Percentiles rank a stretch among this genome's conserved stretches.
These are phyloP conservation scores for Cryptocheilus praepositus DNA, from an alignment of 2,888 invertebrate species.

Conservation along the genomic window DNA sequence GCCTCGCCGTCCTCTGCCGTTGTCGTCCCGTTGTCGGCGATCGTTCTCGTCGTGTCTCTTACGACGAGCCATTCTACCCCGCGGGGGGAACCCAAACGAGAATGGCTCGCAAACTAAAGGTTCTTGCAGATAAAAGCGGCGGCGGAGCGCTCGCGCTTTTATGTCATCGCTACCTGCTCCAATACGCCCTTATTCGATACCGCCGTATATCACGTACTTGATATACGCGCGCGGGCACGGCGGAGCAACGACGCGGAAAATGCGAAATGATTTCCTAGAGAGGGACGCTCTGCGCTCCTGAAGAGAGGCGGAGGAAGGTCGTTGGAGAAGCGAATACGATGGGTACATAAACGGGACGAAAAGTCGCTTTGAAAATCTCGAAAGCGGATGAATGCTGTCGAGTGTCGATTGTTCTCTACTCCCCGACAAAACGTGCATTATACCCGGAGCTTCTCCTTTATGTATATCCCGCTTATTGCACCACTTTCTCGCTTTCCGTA, in stretches of 20 bases:
- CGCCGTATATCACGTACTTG: slow-evolving; percentile 14
- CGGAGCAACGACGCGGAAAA: slow-evolving; percentile 33
- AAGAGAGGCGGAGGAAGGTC: slow-evolving; percentile 6
- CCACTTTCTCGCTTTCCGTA: too few relatives aligned
- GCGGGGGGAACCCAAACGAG: neutral
- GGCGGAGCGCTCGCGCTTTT: slow-evolving; percentile 9
- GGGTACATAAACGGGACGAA: slow-evolving; percentile 33
- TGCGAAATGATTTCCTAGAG: slow-evolving; percentile 33
- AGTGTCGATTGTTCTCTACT: slow-evolving; percentile 9
- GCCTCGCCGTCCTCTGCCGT: neutral
- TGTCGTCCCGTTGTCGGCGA: neutral
- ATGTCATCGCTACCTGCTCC: slow-evolving; percentile 24
- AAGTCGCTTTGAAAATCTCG: slow-evolving; percentile 44
- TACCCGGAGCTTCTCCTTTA: too few relatives aligned
- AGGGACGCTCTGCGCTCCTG: slow-evolving; percentile 2
- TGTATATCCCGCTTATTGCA: too few relatives aligned
- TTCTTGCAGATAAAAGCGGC: slow-evolving; percentile 2
- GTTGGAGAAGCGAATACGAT: slow-evolving; percentile 16
- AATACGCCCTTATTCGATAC: slow-evolving; percentile 26
- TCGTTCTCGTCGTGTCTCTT: neutral
- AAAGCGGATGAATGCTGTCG: slow-evolving; percentile 41
- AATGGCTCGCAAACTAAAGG: neutral
- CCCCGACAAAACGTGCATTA: too few relatives aligned
- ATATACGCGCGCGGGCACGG: slow-evolving; percentile 1
- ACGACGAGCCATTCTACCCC: too few relatives aligned